Evolutionary conservation across 2,888 invertebrate genomes (phyloP), one percentile per base, ranked within the genome.

Genomic region (Apamea crenata): DNA sequence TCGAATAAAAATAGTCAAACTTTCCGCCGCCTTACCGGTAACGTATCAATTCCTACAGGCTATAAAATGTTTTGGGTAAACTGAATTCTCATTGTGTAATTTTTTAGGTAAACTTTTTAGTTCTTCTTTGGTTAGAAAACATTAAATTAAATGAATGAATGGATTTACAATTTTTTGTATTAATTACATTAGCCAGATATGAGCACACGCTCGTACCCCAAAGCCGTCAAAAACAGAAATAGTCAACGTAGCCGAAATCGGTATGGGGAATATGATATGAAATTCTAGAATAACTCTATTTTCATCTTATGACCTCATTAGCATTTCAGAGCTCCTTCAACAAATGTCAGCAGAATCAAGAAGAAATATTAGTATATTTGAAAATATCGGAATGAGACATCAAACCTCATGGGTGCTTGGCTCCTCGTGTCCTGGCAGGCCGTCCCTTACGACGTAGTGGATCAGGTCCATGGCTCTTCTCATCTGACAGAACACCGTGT

Each of bases 401-500:
- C 94, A 91, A 93, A 97, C 97, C 97, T 97, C 97, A 85, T 96
- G 96, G 8, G 96, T 91, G 84, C 80, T 81, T 56, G 94, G 95
- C 73, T 96, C 96, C 97, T 93, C 98, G 96, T 96, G 96, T 4
- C 97, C 97, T 0, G 97, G 97, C 66, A 99, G 98, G n/a, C 99
- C 99, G 95, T 99, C 99, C 92, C 99, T 99, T 70, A 99, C 99
- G 82, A 99, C 99, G 95, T 99, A 99, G 96, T 99, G 99, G 90
- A 99, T 99, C 87, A 99, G 97, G 96, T 99, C 99, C 98, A 99
- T 99, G 44, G 99, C 99, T 86, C 99, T 97, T 83, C 99, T 97
- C 98, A 99, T 99, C 96, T 99, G 99, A 94, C 99, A 99, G 97
- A 99, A 99, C 69, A 99, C 99, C 0, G 99, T 99, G 95, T 99